Base-by-base conservation (phyloP, 1,140 invertebrate species). In the Hypothenemus hampei region DNA sequence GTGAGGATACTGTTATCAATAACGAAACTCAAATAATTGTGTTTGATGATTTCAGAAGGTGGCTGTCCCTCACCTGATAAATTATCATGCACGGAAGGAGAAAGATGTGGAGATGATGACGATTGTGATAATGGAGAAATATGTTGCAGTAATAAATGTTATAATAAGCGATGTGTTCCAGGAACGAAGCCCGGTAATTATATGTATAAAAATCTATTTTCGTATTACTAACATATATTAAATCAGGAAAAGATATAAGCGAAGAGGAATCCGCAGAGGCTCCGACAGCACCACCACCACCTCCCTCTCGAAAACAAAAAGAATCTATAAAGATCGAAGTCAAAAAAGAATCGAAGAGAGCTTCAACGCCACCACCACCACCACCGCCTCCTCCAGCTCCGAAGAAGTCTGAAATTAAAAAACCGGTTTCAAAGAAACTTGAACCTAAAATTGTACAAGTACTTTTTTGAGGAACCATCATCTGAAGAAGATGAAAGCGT, bases 91-190 rank as follows among this genome's bases (percentile, higher is more conserved):
- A 43, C n/a, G 35, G 47, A 49, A 24, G 54, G 54, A 26, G 33
- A 49, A 44, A 41, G 24, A 37, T 57, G 54, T 50, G 45, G 39
- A 33, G 31, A 55, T 23, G 47, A 37, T n/a, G 49, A 39, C 4
- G 51, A 56, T 7, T 37, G 31, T 6, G 24, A 37, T 1, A 39
- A 22, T 39, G 26, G 33, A 37, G 44, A 51, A 37, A 48, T 57
- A 16, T 57, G 54, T 24, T 57, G 54, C 18, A 45, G 45, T 24
- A 57, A 57, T 29, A 57, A 57, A 57, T 57, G 54, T 24, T 57
- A 57, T 26, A 57, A 37, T 18, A 57, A 43, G 31, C 43, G 44
- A 3, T 57, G 54, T 26, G 22, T 57, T 13, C 36, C 47, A 10
- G 47, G 47, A 16, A 7, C 45, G 10, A 20, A 19, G 18, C 20